phyloP scores from a whole-genome alignment of 2,113 vertebrate genomes.

The Campylorhamphus procurvoides region DNA sequence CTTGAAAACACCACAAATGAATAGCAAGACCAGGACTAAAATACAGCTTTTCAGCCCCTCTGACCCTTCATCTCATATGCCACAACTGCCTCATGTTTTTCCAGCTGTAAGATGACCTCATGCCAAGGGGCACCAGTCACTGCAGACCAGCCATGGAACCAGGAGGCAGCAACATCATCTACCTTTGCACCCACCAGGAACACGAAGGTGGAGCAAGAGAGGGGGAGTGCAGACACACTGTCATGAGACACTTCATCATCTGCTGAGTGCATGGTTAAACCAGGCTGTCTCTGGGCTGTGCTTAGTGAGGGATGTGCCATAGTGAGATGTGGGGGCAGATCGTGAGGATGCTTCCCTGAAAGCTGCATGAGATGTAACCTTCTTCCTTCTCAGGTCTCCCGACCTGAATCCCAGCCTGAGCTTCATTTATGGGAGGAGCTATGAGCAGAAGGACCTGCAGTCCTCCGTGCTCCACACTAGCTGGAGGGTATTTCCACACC shows the following conservation, averaged over 20 bases:
- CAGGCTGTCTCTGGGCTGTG: neutral
- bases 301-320: neutral
- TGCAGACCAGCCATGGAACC: neutral
- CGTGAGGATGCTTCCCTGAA: neutral
- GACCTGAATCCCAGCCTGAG: accelerated
- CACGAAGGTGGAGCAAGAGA: neutral
- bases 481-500: neutral
- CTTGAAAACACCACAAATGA: neutral
- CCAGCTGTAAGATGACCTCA: neutral
- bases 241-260: neutral
- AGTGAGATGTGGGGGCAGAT: neutral
- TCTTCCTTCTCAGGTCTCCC: neutral
- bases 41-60: neutral
- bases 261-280: neutral
- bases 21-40: neutral
- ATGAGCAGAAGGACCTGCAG: neutral
- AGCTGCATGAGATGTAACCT: neutral
- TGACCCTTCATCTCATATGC: neutral
- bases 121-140: neutral
- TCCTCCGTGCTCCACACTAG: neutral
- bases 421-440: neutral
- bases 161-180: neutral
- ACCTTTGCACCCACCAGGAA: neutral
- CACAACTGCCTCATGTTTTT: neutral
- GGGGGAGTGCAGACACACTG: neutral